Percentiles rank a stretch among this genome's conserved stretches.
Evolutionary conservation across 1,140 invertebrate species (phyloP).

Genomic region (Telenomus remus): DNA sequence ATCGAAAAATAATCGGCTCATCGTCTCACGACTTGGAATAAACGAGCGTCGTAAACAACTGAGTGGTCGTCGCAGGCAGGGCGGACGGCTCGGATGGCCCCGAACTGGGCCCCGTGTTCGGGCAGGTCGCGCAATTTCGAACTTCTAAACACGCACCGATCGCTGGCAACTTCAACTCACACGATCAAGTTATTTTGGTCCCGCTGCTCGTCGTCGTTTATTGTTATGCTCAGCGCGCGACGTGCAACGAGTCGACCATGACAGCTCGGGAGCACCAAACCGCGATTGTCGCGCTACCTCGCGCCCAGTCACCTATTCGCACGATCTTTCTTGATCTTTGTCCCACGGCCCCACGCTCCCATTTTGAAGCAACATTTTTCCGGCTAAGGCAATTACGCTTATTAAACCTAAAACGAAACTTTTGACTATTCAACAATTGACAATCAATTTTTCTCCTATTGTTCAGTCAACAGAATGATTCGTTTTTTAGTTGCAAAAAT

Average conservation of each 20-base stretch:
- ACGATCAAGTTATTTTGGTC: not conserved
- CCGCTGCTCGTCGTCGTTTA: conserved; percentile 17
- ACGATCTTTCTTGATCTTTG: conserved; percentile 5
- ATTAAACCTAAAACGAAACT: no score
- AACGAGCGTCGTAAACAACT: conserved; percentile 33
- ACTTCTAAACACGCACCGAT: not conserved
- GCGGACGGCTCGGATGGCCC: conserved; percentile 3
- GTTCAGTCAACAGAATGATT: no score
- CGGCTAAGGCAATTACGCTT: no score
- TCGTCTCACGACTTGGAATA: conserved; percentile 3
- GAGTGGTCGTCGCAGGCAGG: conserved; percentile 11
- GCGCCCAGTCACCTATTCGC: conserved; percentile 5
- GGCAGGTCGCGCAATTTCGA: not conserved
- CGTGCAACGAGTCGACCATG: conserved; percentile 32
- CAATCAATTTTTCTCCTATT: no score
- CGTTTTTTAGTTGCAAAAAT: no score
- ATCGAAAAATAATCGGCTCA: conserved; percentile 1
- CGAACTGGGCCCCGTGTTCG: not conserved
- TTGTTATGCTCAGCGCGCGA: conserved; percentile 24
- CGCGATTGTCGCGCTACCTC: conserved; percentile 39
- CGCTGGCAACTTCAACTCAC: not conserved
- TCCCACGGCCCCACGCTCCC: not conserved
- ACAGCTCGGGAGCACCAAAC: conserved; percentile 19
- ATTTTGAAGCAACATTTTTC: no score
- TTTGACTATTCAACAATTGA: no score